Evolutionary conservation across 2,888 invertebrate genomes (phyloP), one percentile per base, ranked within the genome.

Genomic region (Nycteola revayana): DNA sequence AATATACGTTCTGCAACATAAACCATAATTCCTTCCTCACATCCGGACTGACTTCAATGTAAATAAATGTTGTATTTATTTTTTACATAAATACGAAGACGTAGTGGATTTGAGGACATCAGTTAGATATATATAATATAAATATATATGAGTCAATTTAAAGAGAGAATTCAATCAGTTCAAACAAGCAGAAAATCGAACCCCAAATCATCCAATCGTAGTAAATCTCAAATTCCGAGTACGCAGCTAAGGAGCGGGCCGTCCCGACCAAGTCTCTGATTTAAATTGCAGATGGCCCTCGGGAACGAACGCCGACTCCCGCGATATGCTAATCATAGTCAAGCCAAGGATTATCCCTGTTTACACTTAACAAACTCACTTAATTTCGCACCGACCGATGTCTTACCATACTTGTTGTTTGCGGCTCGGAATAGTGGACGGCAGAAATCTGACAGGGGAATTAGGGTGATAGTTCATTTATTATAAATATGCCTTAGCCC

Each of bases 281-380:
- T 87, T 88, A 85, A 87, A 87, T 87, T 87, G 87, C 86, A 86
- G 86, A 86, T 88, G 75, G 63, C 81, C 77, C 75, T 69, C 69
- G 78, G 77, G 77, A 69, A 61, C 73, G 78, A 79, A 75, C 82
- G 83, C 78, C 84, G 83, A 86, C 86, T 81, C 69, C 78, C 82
- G 82, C 86, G 87, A 86, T 86, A 88, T 88, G 87, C 86, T 88
- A 88, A 88, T 88, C 84, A 87, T 84, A 85, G 83, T 71, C 83
- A 81, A 87, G 86, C 85, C 72, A 82, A 82, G 87, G 86, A 88
- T 88, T 86, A 88, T 87, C 85, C 86, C 85, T 86, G 86, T 88
- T 87, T 87, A 88, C 87, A 86, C 86, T 85, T 85, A 85, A 86
- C 87, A 86, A 88, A 88, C 85, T 86, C 82, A 85, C 86, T 88